Evolutionary conservation across 1,140 invertebrate species (phyloP), one percentile per base, ranked within the genome.

Genomic region (Paraescarpia echinospica): DNA sequence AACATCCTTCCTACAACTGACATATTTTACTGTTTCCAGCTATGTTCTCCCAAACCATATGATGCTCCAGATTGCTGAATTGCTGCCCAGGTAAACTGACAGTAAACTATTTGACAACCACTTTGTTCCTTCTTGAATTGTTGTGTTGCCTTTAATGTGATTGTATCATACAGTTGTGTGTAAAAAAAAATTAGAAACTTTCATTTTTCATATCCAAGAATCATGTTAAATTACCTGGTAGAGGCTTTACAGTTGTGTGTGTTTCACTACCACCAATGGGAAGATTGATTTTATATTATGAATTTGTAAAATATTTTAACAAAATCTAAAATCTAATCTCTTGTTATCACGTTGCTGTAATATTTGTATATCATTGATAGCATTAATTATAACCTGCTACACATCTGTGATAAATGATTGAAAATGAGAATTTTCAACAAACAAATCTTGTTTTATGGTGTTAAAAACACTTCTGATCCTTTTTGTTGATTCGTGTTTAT

Each of bases 21-120:
- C 91, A 34, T 94, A 94, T 34, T 93, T 92, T 92, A 51, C 93
- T 94, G 93, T 91, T 92, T 93, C 93, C 95, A 98, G 98, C 33
- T 99, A 98, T 95, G 97, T 99, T 48, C 96, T 99, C 92, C 99
- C 99, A 0, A 99, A 99, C 96, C 98, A 99, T 95, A 99, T 99
- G 98, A 94, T 99, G 95, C 95, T 99, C 34, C 97, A 98, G 94
- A 98, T 99, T 92, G 97, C 98, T 6, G 98, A 99, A 95, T 97
- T 97, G n/a, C 95, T 99, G 90, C 99, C 99, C 0, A 91, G 92
- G 94, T 94, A 41, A 92, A 93, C 22, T 31, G 90, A 90, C n/a
- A 33, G 2, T 31, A 90, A 90, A 41, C 4, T 35, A 41, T 6
- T 90, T 90, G 18, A 41, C 34, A 41, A 27, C 18, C 14, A 35